Evolutionary conservation across 2,888 invertebrate species (phyloP), one percentile per base, ranked within the genome.

Genomic region (Ectropis crepuscularia): DNA sequence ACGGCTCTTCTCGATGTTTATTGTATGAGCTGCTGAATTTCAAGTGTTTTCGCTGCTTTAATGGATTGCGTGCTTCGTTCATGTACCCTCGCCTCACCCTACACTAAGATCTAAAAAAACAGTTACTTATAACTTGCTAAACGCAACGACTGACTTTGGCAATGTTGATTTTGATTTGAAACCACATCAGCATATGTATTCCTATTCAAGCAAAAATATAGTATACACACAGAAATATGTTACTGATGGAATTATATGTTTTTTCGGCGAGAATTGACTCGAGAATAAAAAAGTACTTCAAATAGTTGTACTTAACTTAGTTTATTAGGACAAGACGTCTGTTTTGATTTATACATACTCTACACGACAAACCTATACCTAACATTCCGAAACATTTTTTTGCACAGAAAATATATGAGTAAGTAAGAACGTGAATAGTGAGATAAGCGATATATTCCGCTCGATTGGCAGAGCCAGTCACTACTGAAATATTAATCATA

Each of bases 11-110:
- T 71, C 74, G 79, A 92, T 92, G 92, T 90, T 87, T 92, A 92
- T 92, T 92, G 90, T 88, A 92, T 92, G 92, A 92, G 92, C 78
- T 72, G 82, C 88, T 88, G 89, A 89, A 89, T 90, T 88, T 89
- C 89, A 88, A 89, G 87, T 87, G 83, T 81, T 88, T 86, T 87
- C 88, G 86, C 86, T 86, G 88, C 85, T 82, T 85, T 90, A 92
- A 92, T 91, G 91, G 90, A 91, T 88, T 86, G 86, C 80, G 76
- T 79, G 59, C 57, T 61, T 72, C 74, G 77, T 61, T 72, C 74
- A 77, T 77, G 79, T 76, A 77, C 79, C 79, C 80, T 45, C 58
- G 9, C 77, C 62, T 16, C 47, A 74, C 59, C 57, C 72, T 64
- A 38, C 51, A 53, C 68, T 60, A 55, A 65, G 69, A 72, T 70